Conservation (phyloP, 2,113 vertebrate species). For the Tapirus terrestris region DNA sequence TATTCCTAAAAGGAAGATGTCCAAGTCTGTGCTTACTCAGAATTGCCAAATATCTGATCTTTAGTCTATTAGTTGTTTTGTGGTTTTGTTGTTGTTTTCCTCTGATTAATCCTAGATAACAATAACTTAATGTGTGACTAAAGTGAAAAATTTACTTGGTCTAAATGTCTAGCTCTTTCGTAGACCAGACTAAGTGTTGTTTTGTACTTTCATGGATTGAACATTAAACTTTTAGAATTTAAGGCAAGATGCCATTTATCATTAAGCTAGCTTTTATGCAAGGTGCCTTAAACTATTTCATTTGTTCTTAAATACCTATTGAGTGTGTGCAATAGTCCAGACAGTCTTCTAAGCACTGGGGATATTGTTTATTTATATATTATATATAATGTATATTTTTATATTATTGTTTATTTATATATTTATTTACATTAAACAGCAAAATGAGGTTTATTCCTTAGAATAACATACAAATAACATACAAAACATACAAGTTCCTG, state of each 20-base stretch:
- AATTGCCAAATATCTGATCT: background rate
- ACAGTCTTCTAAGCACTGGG: background rate
- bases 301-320: background rate
- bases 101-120: constrained; percentile 1
- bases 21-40: background rate
- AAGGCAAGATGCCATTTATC: constrained; percentile 36
- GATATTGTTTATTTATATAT: background rate
- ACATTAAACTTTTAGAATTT: constrained; percentile 38
- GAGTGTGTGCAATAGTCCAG: background rate
- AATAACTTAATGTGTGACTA: constrained; percentile 21
- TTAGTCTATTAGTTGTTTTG: background rate
- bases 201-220: background rate
- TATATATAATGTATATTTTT: no score
- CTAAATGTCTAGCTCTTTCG: constrained; percentile 16
- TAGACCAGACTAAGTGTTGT: background rate
- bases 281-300: background rate
- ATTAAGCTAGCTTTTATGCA: constrained; percentile 1
- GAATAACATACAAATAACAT: no score
- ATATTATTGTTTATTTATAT: no score
- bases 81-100: constrained; percentile 12
- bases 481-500: background rate
- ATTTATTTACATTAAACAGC: no score
- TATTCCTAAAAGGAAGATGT: background rate
- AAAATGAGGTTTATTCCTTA: no score
- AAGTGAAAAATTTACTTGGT: constrained; percentile 24